Percentiles rank a stretch among this genome's conserved stretches.
Conservation (phyloP, 2,888 invertebrate genomes). For the Callinectes sapidus region DNA sequence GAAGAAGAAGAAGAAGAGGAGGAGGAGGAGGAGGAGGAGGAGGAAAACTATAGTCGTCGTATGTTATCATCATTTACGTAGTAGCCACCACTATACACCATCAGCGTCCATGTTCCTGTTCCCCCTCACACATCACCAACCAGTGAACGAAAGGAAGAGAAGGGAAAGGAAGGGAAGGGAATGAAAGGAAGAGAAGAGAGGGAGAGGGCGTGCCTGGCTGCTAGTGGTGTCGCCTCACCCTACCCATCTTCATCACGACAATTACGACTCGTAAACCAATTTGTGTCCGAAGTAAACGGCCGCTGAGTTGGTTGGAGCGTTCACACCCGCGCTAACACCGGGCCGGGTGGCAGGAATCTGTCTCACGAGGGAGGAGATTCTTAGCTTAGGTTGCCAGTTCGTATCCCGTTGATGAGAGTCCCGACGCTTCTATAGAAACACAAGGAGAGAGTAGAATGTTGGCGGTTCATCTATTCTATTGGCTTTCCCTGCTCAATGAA, state of each 20-base stretch:
- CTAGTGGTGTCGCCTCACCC: neutral
- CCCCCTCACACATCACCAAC: neutral
- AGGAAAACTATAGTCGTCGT: neutral
- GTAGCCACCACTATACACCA: neutral
- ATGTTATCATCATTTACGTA: neutral
- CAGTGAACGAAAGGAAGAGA: neutral
- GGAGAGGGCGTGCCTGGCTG: neutral
- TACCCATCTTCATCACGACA: conserved; percentile 36
- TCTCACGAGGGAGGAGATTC: conserved; percentile 17
- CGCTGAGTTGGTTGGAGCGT: conserved; percentile 24
- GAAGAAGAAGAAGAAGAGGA: neutral
- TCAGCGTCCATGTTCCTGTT: neutral
- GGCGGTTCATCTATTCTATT: too few species aligned
- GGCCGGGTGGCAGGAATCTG: neutral
- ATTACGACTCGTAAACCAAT: conserved; percentile 48
- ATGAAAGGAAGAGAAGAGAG: neutral
- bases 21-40: neutral
- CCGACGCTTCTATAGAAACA: neutral
- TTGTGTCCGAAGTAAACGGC: conserved; percentile 36
- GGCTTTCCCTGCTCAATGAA: too few species aligned
- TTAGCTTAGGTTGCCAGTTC: neutral
- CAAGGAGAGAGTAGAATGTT: neutral
- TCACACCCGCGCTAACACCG: conserved; percentile 3
- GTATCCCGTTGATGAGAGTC: neutral
- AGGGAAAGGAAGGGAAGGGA: neutral